Evolutionary conservation across 1,140 invertebrate species (phyloP).

Genomic region (Anadara kagoshimensis): DNA sequence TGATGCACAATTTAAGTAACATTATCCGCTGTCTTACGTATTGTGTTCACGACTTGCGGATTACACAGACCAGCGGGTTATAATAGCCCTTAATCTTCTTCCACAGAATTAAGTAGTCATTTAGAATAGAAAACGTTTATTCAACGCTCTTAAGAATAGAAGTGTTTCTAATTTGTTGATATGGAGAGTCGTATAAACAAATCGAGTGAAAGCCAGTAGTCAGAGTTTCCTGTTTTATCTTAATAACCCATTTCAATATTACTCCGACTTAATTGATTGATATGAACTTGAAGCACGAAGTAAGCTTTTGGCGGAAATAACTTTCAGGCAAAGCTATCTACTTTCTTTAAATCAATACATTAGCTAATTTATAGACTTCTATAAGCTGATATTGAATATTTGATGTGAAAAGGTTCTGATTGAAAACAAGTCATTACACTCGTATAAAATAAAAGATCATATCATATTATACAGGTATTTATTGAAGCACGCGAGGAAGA

Average conservation of each 20-base stretch:
- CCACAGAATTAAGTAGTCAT: no score
- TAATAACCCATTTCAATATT: constrained; percentile 45
- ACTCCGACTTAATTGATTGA: constrained; percentile 42
- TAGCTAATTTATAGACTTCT: constrained; percentile 34
- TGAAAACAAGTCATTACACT: constrained; percentile 27
- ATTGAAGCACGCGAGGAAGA: no score
- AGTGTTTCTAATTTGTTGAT: constrained; percentile 51
- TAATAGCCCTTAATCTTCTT: no score
- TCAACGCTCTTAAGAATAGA: constrained; percentile 38
- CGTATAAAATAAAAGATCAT: no score
- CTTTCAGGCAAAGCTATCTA: constrained; percentile 28
- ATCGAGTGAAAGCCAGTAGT: constrained; percentile 41
- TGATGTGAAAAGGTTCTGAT: constrained; percentile 40
- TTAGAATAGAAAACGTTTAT: constrained; percentile 27
- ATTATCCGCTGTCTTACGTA: no score
- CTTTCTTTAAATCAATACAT: constrained; percentile 36
- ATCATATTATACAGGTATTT: no score
- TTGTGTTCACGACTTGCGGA: no score
- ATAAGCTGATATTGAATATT: constrained; percentile 44
- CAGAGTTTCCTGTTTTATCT: constrained; percentile 30
- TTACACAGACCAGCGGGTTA: no score
- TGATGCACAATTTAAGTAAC: no score
- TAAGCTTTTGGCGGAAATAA: constrained; percentile 40
- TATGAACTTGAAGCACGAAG: constrained; percentile 37
- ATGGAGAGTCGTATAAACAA: constrained; percentile 45